phyloP scores from a whole-genome alignment of 2,888 invertebrate species.

The Strigamia transsilvanica region DNA sequence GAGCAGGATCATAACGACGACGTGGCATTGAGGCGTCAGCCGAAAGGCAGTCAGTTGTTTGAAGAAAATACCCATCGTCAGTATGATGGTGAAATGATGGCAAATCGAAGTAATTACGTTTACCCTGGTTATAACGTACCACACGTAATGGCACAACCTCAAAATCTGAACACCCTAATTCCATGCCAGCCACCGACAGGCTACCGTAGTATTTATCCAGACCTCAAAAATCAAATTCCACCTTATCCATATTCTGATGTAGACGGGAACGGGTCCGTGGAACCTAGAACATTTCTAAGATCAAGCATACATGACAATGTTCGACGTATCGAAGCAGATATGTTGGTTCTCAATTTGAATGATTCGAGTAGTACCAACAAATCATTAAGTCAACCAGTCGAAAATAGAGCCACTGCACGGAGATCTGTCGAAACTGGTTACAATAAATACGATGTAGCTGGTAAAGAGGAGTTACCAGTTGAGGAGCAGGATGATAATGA shows the following conservation, averaged over 20 bases:
- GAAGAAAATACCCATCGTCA: background rate
- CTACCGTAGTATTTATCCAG: background rate
- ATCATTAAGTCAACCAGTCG: background rate
- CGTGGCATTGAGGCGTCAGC: background rate
- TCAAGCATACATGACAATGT: background rate
- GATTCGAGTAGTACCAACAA: background rate
- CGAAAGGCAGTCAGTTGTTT: background rate
- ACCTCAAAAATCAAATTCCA: background rate
- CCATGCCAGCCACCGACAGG: background rate
- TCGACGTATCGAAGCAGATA: too few species aligned
- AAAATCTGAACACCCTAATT: background rate
- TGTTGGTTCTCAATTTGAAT: background rate
- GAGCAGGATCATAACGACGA: background rate
- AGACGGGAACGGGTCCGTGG: background rate
- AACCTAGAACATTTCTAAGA: background rate
- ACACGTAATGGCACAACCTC: background rate
- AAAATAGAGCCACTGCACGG: background rate
- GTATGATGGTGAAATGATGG: background rate
- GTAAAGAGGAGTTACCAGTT: background rate
- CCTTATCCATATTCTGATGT: background rate
- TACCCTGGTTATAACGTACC: background rate
- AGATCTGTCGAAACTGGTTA: background rate
- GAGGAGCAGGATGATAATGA: background rate
- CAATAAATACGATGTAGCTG: background rate
- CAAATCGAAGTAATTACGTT: background rate